Evolutionary conservation across 2,888 invertebrate species (phyloP), one percentile per base, ranked within the genome.

Genomic region (Patella depressa): DNA sequence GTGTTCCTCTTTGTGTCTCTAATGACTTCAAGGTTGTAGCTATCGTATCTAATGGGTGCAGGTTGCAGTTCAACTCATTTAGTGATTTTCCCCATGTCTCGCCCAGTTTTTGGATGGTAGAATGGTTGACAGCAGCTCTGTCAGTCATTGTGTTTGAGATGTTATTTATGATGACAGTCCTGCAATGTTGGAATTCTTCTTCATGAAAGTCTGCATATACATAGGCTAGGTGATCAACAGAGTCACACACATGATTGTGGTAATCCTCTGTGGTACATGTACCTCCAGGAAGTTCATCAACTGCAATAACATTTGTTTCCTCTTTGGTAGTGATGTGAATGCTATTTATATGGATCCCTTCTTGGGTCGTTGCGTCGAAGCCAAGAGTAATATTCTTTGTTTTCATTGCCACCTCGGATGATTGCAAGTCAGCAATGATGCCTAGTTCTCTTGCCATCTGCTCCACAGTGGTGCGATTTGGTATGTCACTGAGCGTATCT

Each of bases 121-220:
- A 78, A 69, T 74, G 73, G 55, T 81, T 81, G 2, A 71, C 78
- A 14, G 76, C 78, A 69, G 24, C 53, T 34, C 80, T 71, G 74
- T 81, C 81, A 78, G 79, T 81, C 81, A 81, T 72, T 2, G 76
- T 73, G 72, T 81, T 81, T 45, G 73, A 34, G 15, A 81, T 80
- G 72, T 79, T 72, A n/a, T n/a, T 19, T 34, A 80, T 75, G 9
- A 81, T 72, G 5, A 24, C 24, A 59, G 53, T 5, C 19, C 80
- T 15, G 24, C 24, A 24, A 3, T 55, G 72, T 71, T 76, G 76
- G 54, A 57, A 81, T 34, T 74, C 73, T 24, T 12, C 55, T 15
- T 76, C 45, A 59, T 79, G 59, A 24, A 78, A 72, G 19, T 70
- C 24, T 45, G 57, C 53, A 53, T 78, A 76, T 4, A 55, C 53